phyloP scores from a whole-genome alignment of 1,140 invertebrate species.

The Halyomorpha halys region DNA sequence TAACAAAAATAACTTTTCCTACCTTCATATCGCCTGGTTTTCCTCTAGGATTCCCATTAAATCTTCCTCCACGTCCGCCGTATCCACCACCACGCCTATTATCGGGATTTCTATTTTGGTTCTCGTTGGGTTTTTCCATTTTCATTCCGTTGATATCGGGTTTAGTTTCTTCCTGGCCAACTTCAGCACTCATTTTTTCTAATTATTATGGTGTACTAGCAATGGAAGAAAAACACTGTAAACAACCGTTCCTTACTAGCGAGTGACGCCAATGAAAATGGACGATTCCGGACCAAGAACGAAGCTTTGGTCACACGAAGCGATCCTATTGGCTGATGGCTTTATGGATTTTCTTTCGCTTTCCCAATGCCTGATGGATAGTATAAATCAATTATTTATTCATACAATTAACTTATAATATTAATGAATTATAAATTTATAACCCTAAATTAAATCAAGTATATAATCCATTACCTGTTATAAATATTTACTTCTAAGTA shows the following conservation, averaged over 20 bases:
- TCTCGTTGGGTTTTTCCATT: background rate
- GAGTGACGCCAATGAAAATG: conserved; percentile 8
- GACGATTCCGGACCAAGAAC: background rate
- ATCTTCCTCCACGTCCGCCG: conserved; percentile 33
- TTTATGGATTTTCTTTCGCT: background rate
- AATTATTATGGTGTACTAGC: background rate
- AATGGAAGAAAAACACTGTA: background rate
- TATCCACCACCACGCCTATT: conserved; percentile 34
- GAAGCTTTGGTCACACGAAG: background rate
- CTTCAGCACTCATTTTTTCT: conserved; percentile 7
- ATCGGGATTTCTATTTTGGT: background rate
- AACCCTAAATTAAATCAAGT: background rate
- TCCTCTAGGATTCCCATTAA: conserved; percentile 36
- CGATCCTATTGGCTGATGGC: conserved; percentile 3
- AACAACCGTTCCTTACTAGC: too few species aligned
- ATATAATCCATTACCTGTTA: too few species aligned
- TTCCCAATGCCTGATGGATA: background rate
- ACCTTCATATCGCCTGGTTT: conserved; percentile 26
- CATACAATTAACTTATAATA: background rate
- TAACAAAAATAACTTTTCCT: conserved; percentile 25
- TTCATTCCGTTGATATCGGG: background rate
- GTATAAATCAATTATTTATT: background rate
- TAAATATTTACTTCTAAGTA: too few species aligned
- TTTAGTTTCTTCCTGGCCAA: conserved; percentile 4
- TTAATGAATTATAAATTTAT: background rate